Evolutionary conservation across 2,113 vertebrate species (phyloP).

Genomic region (Xenopus tropicalis): UCB_Xtro_10.0 CM004451.2:27167001-27167500

Average conservation of each 20-base stretch:
- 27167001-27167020: neutral
- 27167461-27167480: neutral
- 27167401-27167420: conserved; percentile 60
- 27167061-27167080: neutral
- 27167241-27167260: conserved; percentile 73
- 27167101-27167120: conserved; percentile 13
- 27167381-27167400: conserved; percentile 53
- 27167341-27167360: conserved; percentile 63
- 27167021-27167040: neutral
- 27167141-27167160: conserved; percentile 69
- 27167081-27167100: no score
- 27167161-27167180: conserved; percentile 71
- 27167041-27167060: neutral
- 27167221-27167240: conserved; percentile 57
- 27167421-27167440: conserved; percentile 63
- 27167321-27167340: conserved; percentile 88
- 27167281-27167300: conserved; percentile 79
- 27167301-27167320: conserved; percentile 79
- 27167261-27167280: conserved; percentile 83
- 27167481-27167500: conserved; percentile 28
- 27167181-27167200: conserved; percentile 62
- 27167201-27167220: conserved; percentile 48
- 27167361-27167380: conserved; percentile 59
- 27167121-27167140: conserved; percentile 24
- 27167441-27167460: conserved; percentile 4